A percentile compares a stretch with the other conserved stretches of the same genome.
Conservation (phyloP, 2,888 invertebrate species). For the Suillia variegata region DNA sequence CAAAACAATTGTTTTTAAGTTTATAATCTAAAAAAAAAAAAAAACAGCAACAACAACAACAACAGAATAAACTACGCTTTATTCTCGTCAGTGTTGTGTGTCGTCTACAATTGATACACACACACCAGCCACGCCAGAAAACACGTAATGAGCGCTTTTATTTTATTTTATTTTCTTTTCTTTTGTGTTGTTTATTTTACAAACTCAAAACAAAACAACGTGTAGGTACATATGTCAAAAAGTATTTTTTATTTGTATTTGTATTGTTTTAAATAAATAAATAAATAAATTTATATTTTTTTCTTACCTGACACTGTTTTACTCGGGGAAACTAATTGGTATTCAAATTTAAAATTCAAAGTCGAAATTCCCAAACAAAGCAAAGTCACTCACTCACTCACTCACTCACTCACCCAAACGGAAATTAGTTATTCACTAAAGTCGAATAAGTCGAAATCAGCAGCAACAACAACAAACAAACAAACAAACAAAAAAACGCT, state of each 20-base stretch:
- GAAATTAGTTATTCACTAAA: not conserved
- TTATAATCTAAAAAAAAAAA: not conserved
- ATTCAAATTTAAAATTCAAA: too few relatives aligned
- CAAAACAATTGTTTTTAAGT: not conserved
- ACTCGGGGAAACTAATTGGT: constrained; percentile 13
- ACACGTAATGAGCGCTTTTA: not conserved
- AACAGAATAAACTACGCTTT: not conserved
- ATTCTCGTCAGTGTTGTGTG: too few relatives aligned
- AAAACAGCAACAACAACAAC: not conserved
- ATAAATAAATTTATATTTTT: too few relatives aligned
- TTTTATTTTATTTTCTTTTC: not conserved
- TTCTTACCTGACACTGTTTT: too few relatives aligned
- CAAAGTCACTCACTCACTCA: constrained; percentile 22
- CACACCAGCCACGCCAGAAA: not conserved
- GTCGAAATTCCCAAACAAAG: constrained; percentile 24
- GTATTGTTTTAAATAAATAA: too few relatives aligned
- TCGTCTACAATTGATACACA: too few relatives aligned
- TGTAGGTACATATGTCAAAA: not conserved
- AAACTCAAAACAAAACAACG: not conserved
- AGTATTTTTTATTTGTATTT: too few relatives aligned
- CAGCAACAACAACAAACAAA: not conserved
- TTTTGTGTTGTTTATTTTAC: not conserved
- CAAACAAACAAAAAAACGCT: too few relatives aligned
- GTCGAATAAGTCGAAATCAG: not conserved
- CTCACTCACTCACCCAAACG: not conserved